phyloP scores from a whole-genome alignment of 2,113 vertebrate species.

The Tachysurus fulvidraco region DNA sequence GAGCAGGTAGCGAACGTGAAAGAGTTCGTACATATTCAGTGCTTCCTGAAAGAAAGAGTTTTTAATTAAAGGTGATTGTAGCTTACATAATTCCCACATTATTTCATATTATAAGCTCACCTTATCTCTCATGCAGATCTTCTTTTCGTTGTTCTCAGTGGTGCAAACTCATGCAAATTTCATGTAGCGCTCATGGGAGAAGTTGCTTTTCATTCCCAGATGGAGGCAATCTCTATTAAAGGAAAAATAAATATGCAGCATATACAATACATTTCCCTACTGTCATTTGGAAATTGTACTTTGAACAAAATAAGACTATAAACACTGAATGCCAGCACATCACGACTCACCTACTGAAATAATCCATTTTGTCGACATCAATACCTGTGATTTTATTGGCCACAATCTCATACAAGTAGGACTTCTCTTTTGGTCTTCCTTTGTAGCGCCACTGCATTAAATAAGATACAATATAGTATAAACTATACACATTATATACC shows the following conservation, averaged over 20 bases:
- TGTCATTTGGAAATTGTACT: background rate
- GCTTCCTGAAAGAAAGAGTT: background rate
- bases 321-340: background rate
- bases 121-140: too few relatives aligned
- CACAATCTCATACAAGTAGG: constrained; percentile 14
- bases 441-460: background rate
- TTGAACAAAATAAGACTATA: background rate
- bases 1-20: constrained; percentile 14
- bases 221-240: too few relatives aligned
- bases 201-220: too few relatives aligned
- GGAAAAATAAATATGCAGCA: too few relatives aligned
- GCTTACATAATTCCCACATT: background rate
- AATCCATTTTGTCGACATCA: constrained; percentile 32
- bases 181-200: too few relatives aligned
- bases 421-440: background rate
- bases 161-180: too few relatives aligned
- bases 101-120: background rate
- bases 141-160: too few relatives aligned
- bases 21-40: constrained; percentile 23
- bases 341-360: too few relatives aligned
- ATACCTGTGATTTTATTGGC: background rate
- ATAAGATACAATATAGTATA: too few relatives aligned
- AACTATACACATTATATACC: too few relatives aligned
- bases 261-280: background rate
- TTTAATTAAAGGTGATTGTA: background rate